These are phyloP conservation scores for Halichondria panicea DNA, from an alignment of 37 sponge, comb jelly and placozoan species.

Conservation along the genomic window DNA sequence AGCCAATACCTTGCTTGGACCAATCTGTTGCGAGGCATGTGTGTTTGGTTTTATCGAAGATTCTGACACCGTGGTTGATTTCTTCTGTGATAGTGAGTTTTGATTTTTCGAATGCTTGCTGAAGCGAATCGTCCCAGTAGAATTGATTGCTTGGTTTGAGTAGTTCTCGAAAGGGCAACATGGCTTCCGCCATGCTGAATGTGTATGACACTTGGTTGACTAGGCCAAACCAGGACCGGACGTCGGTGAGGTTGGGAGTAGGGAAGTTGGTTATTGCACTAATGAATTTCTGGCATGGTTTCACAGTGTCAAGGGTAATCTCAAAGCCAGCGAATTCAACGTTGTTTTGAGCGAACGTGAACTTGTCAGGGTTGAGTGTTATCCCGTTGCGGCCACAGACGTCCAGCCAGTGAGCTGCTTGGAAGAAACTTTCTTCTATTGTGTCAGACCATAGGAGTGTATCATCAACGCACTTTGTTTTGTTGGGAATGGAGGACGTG, in stretches of 20 bases:
- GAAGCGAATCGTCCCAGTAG: conserved; percentile 38
- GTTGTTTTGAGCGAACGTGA: conserved; percentile 35
- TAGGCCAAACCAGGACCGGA: conserved; percentile 50
- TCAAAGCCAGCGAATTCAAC: conserved; percentile 62
- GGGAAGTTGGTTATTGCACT: conserved; percentile 45
- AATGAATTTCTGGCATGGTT: conserved; percentile 49
- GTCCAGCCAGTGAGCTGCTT: conserved; percentile 43
- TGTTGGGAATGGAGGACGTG: conserved; percentile 29
- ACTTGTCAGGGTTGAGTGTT: conserved; percentile 48
- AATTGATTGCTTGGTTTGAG: conserved; percentile 35
- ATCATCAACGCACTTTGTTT: conserved; percentile 42
- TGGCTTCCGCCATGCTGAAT: conserved; percentile 43
- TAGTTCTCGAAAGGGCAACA: conserved; percentile 53
- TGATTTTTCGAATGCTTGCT: conserved; percentile 45
- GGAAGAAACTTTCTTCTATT: conserved; percentile 46
- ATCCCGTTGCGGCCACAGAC: conserved; percentile 45
- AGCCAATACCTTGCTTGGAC: conserved; percentile 41
- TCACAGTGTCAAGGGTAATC: conserved; percentile 36
- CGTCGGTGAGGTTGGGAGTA: conserved; percentile 22
- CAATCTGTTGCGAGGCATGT: conserved; percentile 50
- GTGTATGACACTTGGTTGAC: conserved; percentile 51
- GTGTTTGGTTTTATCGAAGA: conserved; percentile 52
- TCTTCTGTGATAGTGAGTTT: conserved; percentile 30
- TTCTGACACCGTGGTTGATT: conserved; percentile 27
- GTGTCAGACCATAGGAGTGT: conserved; percentile 45